Base-by-base conservation (phyloP, 2,888 invertebrate species). In the Scelioninae gen. 1 region DNA sequence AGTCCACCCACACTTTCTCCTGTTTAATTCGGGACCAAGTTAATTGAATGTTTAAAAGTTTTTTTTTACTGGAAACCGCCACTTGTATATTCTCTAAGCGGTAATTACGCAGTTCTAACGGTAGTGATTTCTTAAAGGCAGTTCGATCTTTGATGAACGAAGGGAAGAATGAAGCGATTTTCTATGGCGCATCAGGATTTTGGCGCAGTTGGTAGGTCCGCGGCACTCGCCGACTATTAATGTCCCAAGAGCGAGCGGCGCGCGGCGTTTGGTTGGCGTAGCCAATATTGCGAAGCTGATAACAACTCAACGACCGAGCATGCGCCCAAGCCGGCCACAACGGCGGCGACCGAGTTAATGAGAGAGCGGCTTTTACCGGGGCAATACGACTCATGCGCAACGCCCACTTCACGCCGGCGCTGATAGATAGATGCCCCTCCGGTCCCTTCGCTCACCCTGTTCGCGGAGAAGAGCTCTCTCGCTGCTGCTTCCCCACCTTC, bases 321-420 rank as follows among this genome's bases (percentile, higher is more conserved):
- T 85, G 85, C 85, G 63, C 94, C 72, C n/a, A n/a, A n/a, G n/a
- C n/a, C n/a, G 94, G 94, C 56, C 94, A 93, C 86, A 95, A 92
- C 84, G 94, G 93, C 85, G 93, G 93, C 88, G 93, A 91, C 80
- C 93, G 93, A 91, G 91, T 91, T 92, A 92, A 92, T 92, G 91
- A 92, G 92, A 92, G 92, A 92, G 91, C 92, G 89, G 91, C 91
- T 90, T 89, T 86, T 86, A 89, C 90, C 90, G 89, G 89, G 89
- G 90, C 92, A 90, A 91, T 91, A 91, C 89, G 88, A 90, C 91
- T 91, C 90, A 90, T 90, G 92, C 91, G 89, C 91, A 85, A 92
- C 92, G 92, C 92, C 92, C 91, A 93, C 91, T 92, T 92, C 92
- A 90, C 92, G 91, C 90, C 92, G 91, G 91, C 92, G 92, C 92